These are phyloP conservation scores for Cryptotermes secundus DNA, from an alignment of 1,140 invertebrate species.

Conservation along the genomic window DNA sequence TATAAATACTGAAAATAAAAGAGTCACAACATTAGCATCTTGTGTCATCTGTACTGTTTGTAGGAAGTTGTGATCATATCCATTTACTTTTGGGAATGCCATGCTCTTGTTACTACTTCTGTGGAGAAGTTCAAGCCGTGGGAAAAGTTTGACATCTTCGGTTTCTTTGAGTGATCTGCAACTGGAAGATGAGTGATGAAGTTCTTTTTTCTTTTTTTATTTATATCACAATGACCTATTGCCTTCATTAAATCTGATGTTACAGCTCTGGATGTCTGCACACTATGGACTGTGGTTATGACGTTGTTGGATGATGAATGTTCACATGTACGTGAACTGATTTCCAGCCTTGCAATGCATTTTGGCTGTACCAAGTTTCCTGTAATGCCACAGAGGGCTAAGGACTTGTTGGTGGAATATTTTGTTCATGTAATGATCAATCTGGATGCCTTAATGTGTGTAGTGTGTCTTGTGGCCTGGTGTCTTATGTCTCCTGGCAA, in stretches of 20 bases:
- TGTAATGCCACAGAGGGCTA: conserved; percentile 13
- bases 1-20: too few relatives aligned
- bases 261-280: conserved; percentile 1
- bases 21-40: too few relatives aligned
- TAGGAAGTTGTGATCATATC: too few relatives aligned
- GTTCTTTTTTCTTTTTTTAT: not conserved
- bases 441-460: not conserved
- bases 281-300: conserved; percentile 24
- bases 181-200: not conserved
- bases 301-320: conserved; percentile 22
- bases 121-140: too few relatives aligned
- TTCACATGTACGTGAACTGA: not conserved
- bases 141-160: too few relatives aligned
- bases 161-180: too few relatives aligned
- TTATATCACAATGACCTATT: not conserved
- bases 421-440: not conserved
- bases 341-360: not conserved
- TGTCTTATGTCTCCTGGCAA: not conserved
- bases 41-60: too few relatives aligned
- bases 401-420: conserved; percentile 23
- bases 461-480: conserved; percentile 19
- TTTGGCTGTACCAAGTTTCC: not conserved
- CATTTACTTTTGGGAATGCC: too few relatives aligned
- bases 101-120: too few relatives aligned
- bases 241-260: not conserved